Evolutionary conservation across 2,113 vertebrate genomes (phyloP), one percentile per base, ranked within the genome.

Genomic region (Brachypodius melanocephalos): DNA sequence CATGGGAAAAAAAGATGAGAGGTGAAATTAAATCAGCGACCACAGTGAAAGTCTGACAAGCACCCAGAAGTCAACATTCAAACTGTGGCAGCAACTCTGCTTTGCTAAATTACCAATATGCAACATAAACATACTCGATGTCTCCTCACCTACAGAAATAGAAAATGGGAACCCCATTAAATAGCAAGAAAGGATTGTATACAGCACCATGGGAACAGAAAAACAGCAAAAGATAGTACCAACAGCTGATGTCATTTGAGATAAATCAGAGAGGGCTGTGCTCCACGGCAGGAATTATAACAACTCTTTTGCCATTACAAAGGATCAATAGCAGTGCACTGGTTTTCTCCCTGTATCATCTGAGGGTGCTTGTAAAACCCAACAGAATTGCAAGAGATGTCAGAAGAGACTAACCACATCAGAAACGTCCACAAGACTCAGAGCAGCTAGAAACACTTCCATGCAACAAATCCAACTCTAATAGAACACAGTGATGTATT

Each of bases 251-350:
- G 32, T 38, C 46, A 81, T 52, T 76, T 76, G 72, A 72, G 32
- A 84, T 86, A 95, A 96, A 90, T 88, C 52, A 89, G 55, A 69
- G 65, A 82, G 71, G 31, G 28, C 67, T 84, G 40, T 71, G 68
- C 49, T 92, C 46, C 54, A 54, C 20, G 40, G 78, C 72, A 90
- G 65, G 66, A 90, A 88, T 81, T 65, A 12, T 22, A 95, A 77
- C 84, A 94, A 71, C 52, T 77, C 80, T 92, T 68, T 48, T 81
- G 43, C 59, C 63, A 62, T 85, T 85, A 84, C 52, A 69, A 45
- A 68, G 49, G 77, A 88, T 92, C 38, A 24, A 83, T 55, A 88
- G 52, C 57, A 63, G 24, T 52, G 72, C 29, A n/a, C 49, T n/a
- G 29, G 29, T 58, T 76, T 63, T 49, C 40, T 72, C 73, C 34